Evolutionary conservation across 2,113 vertebrate species (phyloP).

Genomic region (Bufo gargarizans): DNA sequence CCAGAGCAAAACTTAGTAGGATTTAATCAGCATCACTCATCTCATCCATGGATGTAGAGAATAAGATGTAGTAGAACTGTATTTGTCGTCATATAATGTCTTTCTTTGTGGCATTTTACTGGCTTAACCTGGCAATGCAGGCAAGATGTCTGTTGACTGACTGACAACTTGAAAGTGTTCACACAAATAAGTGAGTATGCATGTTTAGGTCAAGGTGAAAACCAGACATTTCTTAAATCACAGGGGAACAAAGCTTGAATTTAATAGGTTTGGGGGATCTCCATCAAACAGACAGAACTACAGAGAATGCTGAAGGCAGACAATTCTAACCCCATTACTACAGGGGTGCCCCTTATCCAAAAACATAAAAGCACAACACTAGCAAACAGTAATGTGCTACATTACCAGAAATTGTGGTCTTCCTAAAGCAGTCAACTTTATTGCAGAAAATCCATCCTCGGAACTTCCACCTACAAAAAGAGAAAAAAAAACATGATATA

Average conservation of each 20-base stretch:
- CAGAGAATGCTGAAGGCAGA: neutral
- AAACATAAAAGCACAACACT: neutral
- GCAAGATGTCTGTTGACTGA: neutral
- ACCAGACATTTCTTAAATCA: neutral
- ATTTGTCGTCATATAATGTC: neutral
- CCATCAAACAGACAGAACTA: neutral
- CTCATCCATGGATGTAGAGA: too few relatives aligned
- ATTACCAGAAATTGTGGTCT: constrained; percentile 93
- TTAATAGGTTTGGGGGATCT: neutral
- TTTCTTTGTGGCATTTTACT: neutral
- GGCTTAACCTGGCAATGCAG: neutral
- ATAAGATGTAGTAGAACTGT: neutral
- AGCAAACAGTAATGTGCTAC: neutral
- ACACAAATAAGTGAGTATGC: neutral
- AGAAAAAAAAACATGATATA: neutral
- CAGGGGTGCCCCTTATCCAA: too few relatives aligned
- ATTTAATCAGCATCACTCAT: neutral
- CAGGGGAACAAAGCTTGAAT: neutral
- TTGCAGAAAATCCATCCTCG: constrained; percentile 83
- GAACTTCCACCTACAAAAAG: constrained; percentile 77
- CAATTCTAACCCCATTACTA: neutral
- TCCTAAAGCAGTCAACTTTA: constrained; percentile 89
- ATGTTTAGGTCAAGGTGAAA: neutral
- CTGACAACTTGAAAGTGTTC: too few relatives aligned
- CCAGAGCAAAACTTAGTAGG: neutral